Percentiles rank a stretch among this genome's conserved stretches.
These are phyloP conservation scores for Dioctria rufipes DNA, from an alignment of 2,888 invertebrate species.

Conservation along the genomic window DNA sequence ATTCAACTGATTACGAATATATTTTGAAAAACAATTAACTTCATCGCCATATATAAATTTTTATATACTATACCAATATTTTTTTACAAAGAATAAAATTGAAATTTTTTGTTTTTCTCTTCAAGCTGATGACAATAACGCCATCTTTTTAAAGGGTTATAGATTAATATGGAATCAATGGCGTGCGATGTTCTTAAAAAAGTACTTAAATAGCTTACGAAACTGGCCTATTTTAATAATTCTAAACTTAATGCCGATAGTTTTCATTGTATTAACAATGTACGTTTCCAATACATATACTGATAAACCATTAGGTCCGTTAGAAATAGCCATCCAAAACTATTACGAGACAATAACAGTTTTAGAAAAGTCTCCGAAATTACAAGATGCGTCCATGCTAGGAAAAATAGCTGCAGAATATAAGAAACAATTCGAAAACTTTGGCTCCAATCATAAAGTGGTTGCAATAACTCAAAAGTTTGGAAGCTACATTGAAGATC, in stretches of 20 bases:
- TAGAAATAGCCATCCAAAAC: not conserved
- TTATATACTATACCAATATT: not conserved
- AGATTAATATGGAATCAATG: slow-evolving; percentile 65
- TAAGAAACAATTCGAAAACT: not conserved
- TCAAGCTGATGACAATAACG: slow-evolving; percentile 50
- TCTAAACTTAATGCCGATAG: slow-evolving; percentile 2
- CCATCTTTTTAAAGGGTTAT: not conserved
- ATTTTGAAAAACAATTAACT: too few relatives aligned
- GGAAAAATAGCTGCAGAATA: slow-evolving; percentile 19
- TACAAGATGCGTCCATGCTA: not conserved
- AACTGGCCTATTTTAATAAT: slow-evolving; percentile 28
- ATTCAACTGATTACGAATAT: too few relatives aligned
- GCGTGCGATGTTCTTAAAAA: slow-evolving; percentile 70
- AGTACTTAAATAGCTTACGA: slow-evolving; percentile 63
- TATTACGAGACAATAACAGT: not conserved
- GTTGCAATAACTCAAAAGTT: slow-evolving; percentile 55
- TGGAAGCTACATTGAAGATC: slow-evolving; percentile 62
- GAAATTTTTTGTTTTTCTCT: not conserved
- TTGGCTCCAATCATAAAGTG: not conserved
- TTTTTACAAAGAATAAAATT: not conserved
- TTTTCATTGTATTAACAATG: not conserved
- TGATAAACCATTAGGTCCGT: not conserved
- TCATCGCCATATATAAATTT: too few relatives aligned
- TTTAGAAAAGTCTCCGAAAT: not conserved
- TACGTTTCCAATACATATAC: slow-evolving; percentile 40